Evolutionary conservation across 2,888 invertebrate species (phyloP).

Genomic region (Stenchaetothrips biformis): DNA sequence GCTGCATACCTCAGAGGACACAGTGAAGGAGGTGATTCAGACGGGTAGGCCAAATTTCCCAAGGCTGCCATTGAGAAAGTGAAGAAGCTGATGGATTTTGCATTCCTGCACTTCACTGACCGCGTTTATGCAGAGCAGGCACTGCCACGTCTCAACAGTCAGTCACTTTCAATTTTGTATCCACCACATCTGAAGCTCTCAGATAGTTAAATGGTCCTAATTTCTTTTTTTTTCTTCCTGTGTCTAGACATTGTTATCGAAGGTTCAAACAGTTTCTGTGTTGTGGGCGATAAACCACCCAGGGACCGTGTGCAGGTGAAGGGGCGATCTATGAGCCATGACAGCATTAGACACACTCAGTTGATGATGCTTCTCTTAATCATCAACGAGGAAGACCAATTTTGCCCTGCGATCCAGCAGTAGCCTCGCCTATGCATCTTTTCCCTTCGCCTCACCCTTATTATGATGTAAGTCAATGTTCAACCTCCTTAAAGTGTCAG

Average conservation of each 20-base stretch:
- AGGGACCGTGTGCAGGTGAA: conserved; percentile 20
- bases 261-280: conserved; percentile 30
- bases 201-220: background rate
- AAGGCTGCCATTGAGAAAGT: conserved; percentile 54
- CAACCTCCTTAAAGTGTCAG: no score
- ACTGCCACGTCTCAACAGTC: conserved; percentile 52
- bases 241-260: conserved; percentile 32
- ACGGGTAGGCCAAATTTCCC: conserved; percentile 42
- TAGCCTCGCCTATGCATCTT: no score
- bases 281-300: conserved; percentile 32
- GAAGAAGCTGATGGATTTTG: conserved; percentile 72
- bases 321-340: conserved; percentile 31
- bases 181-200: background rate
- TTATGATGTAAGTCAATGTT: no score
- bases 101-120: conserved; percentile 66
- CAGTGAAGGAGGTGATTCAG: conserved; percentile 48
- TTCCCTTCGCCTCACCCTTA: no score
- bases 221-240: background rate
- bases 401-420: background rate
- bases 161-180: conserved; percentile 38
- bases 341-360: conserved; percentile 31
- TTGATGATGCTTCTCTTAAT: background rate
- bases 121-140: conserved; percentile 60
- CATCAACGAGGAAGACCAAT: background rate
- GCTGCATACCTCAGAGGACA: conserved; percentile 51